phyloP scores from a whole-genome alignment of 2,113 vertebrate genomes.

The Pithys albifrons region DNA sequence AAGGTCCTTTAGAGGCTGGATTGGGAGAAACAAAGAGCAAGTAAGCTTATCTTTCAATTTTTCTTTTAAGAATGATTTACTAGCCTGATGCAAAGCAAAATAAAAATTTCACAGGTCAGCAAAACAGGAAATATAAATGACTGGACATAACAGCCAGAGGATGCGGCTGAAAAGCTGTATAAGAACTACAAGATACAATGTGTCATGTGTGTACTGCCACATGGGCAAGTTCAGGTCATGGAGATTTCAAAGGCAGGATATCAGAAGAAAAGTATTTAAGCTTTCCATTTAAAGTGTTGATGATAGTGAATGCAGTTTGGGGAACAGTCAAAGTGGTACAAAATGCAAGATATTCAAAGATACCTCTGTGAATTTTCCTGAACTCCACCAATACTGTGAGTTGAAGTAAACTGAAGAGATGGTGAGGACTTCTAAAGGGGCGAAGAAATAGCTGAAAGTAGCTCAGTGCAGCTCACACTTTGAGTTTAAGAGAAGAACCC shows the following conservation, averaged over 20 bases:
- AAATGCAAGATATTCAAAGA: not conserved
- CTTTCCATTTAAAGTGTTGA: not conserved
- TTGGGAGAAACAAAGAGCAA: not conserved
- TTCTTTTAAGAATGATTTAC: not conserved
- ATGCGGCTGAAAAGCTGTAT: not conserved
- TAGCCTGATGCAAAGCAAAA: not conserved
- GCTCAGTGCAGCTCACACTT: not conserved
- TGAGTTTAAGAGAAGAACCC: not conserved
- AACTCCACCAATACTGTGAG: not conserved
- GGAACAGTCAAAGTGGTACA: not conserved
- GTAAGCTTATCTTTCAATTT: not conserved
- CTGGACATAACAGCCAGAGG: not conserved
- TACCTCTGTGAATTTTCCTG: not conserved
- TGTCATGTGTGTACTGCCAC: not conserved
- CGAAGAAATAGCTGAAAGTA: not conserved
- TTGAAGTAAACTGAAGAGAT: not conserved
- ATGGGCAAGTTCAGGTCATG: fast-evolving
- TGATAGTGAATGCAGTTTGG: not conserved
- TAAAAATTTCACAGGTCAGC: not conserved
- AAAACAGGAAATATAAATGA: not conserved
- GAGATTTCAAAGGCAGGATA: not conserved
- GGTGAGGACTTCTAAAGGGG: not conserved
- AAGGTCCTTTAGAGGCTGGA: not conserved
- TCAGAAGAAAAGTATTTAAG: not conserved
- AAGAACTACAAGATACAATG: not conserved